Base-by-base conservation (phyloP, 1,140 invertebrate species). In the Vanessa atalanta region DNA sequence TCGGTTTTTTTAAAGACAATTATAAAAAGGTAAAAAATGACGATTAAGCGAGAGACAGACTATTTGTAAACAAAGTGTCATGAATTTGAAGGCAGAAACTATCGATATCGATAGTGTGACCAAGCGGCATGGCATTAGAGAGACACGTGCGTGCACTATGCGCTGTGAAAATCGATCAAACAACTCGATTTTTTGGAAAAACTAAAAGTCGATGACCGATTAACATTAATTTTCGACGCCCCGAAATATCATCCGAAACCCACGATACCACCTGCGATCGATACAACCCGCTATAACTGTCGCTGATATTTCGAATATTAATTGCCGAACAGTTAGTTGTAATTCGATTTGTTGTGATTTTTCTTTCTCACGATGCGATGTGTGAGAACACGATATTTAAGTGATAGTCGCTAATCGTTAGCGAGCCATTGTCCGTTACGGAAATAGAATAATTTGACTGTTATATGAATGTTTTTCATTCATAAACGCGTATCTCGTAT, bases 81-180 rank as follows among this genome's bases (percentile, higher is more conserved):
- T 61, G 57, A n/a, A 43, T 61, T 23, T 61, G 14, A 37, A 61
- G 15, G 51, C 16, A 16, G 23, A 72, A 66, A 48, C 61, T 23
- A 65, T 47, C 47, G 69, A 68, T 16, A 73, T n/a, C 47, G 55
- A 73, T 47, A 73, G 65, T 88, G 84, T 86, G 79, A 81, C 85
- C 66, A 84, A 85, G 81, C 31, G 63, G 61, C 51, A 75, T 76
- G 79, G 80, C 81, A 77, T 75, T 70, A 50, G 55, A 47, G 26
- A 26, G 83, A 82, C 90, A 92, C 90, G 90, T 88, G 90, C 90
- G 90, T 92, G 88, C 77, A 83, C 85, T 90, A 90, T 90, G 83
- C 82, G 85, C 88, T 88, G 86, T 91, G 90, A 82, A 90, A 92
- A 92, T 92, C 87, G 82, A 92, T 89, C 87, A 73, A 68, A 70